phyloP scores from a whole-genome alignment of 2,888 invertebrate genomes.

The Boloria euphrosyne region DNA sequence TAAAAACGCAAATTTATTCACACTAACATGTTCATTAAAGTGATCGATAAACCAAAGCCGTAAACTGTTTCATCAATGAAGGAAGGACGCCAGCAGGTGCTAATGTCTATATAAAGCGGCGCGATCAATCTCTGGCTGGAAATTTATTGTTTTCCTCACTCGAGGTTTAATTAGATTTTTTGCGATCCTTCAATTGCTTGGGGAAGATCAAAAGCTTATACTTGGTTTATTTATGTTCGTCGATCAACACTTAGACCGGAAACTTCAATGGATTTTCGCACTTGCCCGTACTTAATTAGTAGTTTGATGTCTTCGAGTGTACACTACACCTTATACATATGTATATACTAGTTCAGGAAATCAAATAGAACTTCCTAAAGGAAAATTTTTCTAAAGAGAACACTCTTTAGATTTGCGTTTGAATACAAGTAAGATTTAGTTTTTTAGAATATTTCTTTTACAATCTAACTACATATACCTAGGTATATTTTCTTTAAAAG shows the following conservation, averaged over 20 bases:
- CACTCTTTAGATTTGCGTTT: too few relatives aligned
- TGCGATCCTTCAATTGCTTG: slow-evolving; percentile 21
- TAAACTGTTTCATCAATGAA: slow-evolving; percentile 1
- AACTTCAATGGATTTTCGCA: background rate
- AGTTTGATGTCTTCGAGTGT: too few relatives aligned
- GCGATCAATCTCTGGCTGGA: slow-evolving; percentile 14
- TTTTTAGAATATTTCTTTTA: too few relatives aligned
- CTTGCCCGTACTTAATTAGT: background rate
- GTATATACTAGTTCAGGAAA: too few relatives aligned
- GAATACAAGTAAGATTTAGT: too few relatives aligned
- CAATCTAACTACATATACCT: too few relatives aligned
- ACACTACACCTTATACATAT: too few relatives aligned
- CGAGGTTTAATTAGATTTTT: slow-evolving; percentile 26
- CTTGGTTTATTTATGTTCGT: slow-evolving; percentile 6
- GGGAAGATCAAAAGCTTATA: slow-evolving; percentile 19
- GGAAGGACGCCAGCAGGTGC: background rate
- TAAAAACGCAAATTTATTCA: background rate
- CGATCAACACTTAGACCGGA: slow-evolving; percentile 3
- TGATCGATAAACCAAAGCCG: too few relatives aligned
- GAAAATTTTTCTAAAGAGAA: too few relatives aligned
- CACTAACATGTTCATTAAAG: too few relatives aligned
- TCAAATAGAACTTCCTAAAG: too few relatives aligned
- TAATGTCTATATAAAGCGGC: slow-evolving; percentile 9
- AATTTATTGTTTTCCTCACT: slow-evolving; percentile 42
- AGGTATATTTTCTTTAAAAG: too few relatives aligned